Evolutionary conservation across 1,140 invertebrate genomes (phyloP).

Genomic region (Amphibalanus amphitrite): DNA sequence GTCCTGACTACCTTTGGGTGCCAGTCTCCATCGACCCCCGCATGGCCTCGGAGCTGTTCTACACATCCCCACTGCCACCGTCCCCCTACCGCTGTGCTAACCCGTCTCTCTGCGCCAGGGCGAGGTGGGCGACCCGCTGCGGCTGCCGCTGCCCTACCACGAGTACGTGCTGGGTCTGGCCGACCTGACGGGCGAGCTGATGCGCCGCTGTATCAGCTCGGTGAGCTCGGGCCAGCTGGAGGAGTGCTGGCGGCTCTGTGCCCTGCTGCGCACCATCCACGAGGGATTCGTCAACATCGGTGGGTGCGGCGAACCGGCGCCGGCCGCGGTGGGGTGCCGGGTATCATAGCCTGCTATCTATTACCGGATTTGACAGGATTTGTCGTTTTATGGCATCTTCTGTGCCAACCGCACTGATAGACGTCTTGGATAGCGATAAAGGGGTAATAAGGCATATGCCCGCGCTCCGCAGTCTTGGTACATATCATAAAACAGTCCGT

Average conservation of each 20-base stretch:
- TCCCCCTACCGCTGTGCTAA: too few species aligned
- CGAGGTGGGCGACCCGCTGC: slow-evolving; percentile 9
- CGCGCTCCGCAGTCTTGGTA: too few species aligned
- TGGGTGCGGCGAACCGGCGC: too few species aligned
- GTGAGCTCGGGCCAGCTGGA: slow-evolving; percentile 56
- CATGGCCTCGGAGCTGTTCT: too few species aligned
- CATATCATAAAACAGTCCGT: too few species aligned
- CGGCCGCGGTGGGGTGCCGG: slow-evolving; percentile 6
- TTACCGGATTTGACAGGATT: neutral
- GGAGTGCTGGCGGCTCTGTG: slow-evolving; percentile 50
- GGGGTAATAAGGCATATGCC: too few species aligned
- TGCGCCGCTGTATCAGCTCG: slow-evolving; percentile 71
- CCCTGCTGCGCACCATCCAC: slow-evolving; percentile 51
- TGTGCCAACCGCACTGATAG: neutral
- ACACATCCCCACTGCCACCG: too few species aligned
- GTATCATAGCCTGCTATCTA: too few species aligned
- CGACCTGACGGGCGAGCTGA: slow-evolving; percentile 75
- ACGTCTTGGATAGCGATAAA: neutral
- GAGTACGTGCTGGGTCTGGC: slow-evolving; percentile 70
- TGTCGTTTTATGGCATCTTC: too few species aligned
- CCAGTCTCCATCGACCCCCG: too few species aligned
- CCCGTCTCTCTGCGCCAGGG: too few species aligned
- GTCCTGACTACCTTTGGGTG: too few species aligned
- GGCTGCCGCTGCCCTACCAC: slow-evolving; percentile 33
- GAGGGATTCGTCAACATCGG: slow-evolving; percentile 41